Conservation (phyloP, 2,797 vertebrate species). For the Rhinogobio ventralis region DNA sequence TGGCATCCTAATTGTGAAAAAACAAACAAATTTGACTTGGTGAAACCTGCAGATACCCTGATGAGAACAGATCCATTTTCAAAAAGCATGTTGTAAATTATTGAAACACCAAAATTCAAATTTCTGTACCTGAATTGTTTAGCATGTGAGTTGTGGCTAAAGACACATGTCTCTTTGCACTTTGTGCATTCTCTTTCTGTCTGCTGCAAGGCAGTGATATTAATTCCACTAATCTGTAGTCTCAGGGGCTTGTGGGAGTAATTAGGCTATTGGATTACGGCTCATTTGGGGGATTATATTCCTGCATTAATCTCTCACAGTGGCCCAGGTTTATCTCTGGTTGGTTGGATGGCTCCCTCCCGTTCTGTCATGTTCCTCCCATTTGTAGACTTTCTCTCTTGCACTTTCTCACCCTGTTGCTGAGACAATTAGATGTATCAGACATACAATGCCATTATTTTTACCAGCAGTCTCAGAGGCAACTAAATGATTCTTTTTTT, state of each 20-base stretch:
- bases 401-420: constrained; percentile 33
- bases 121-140: neutral
- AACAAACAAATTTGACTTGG: too few species aligned
- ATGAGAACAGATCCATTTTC: neutral
- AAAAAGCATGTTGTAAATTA: constrained; percentile 9
- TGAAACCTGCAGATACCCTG: too few species aligned
- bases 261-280: constrained; percentile 66
- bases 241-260: constrained; percentile 64
- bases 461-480: neutral
- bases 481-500: neutral
- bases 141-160: neutral
- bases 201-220: too few species aligned
- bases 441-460: neutral
- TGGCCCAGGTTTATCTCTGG: constrained; percentile 39
- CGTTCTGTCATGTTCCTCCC: constrained; percentile 8
- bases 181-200: too few species aligned
- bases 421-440: neutral
- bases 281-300: constrained; percentile 58
- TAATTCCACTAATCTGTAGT: constrained; percentile 70
- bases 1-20: too few species aligned
- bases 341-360: constrained; percentile 17
- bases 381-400: constrained; percentile 25
- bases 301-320: constrained; percentile 42
- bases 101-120: neutral
- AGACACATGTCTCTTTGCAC: constrained; percentile 8